Evolutionary conservation across 2,113 vertebrate species (phyloP).

Genomic region (Nycticorax nycticorax): DNA sequence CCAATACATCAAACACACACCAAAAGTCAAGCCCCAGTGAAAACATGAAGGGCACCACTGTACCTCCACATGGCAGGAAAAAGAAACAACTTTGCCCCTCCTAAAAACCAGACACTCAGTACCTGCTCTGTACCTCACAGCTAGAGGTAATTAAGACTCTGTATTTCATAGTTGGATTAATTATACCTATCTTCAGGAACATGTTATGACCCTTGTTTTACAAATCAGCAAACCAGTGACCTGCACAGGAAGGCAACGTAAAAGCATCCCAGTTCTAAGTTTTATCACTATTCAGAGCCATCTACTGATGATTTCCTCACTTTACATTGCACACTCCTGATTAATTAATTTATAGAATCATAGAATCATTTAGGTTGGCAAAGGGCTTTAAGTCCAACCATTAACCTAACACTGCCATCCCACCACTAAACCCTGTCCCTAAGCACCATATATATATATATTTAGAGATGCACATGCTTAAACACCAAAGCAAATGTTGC

Average conservation of each 20-base stretch:
- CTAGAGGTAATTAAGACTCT: background rate
- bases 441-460: fast-evolving
- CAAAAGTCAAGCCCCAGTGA: background rate
- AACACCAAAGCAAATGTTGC: background rate
- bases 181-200: background rate
- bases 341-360: background rate
- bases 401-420: too few relatives aligned
- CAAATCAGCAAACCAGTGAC: background rate
- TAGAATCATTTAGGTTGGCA: too few relatives aligned
- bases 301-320: background rate
- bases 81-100: background rate
- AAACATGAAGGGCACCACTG: background rate
- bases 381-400: too few relatives aligned
- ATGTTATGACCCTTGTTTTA: background rate
- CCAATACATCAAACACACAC: background rate
- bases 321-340: background rate
- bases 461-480: background rate
- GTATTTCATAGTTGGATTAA: background rate
- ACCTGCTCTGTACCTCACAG: background rate
- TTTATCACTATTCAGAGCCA: background rate
- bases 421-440: too few relatives aligned
- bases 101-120: background rate
- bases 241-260: background rate
- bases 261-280: background rate
- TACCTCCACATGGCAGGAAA: background rate